These are phyloP conservation scores for Falco berigora DNA, from an alignment of 2,797 vertebrate species.

Conservation along the genomic window DNA sequence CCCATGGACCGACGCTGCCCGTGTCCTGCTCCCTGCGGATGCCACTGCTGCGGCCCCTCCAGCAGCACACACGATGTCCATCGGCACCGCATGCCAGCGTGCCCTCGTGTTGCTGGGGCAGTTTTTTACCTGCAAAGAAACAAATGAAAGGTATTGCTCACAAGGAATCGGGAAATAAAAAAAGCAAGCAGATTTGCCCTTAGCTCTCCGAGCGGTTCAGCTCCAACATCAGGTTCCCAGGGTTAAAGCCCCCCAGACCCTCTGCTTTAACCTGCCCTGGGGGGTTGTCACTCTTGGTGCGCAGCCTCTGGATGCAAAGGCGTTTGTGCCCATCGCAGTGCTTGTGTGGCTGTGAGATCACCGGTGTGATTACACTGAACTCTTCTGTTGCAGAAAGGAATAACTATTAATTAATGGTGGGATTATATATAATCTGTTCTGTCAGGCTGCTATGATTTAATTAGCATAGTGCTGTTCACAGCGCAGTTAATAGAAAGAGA, in stretches of 20 bases:
- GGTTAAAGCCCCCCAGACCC: background rate
- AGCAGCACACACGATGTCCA: accelerated
- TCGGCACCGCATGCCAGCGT: background rate
- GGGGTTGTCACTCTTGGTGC: background rate
- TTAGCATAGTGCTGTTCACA: background rate
- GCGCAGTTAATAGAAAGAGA: background rate
- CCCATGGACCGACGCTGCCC: background rate
- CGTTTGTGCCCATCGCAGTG: accelerated
- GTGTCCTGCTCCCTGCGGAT: background rate
- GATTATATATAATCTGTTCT: background rate
- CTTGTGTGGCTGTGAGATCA: background rate
- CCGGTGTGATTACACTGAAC: background rate
- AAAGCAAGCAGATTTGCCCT: background rate
- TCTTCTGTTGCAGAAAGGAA: background rate
- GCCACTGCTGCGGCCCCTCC: too few relatives aligned
- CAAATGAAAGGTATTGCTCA: background rate
- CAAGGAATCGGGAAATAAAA: background rate
- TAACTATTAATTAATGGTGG: background rate
- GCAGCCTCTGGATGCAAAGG: background rate
- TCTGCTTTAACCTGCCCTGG: background rate
- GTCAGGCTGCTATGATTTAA: background rate
- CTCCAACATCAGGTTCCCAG: background rate
- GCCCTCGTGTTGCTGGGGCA: background rate
- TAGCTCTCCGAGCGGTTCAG: background rate
- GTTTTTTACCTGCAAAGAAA: background rate